Evolutionary conservation across 2,888 invertebrate genomes (phyloP).

Genomic region (Pristionchus exspectatus): DNA sequence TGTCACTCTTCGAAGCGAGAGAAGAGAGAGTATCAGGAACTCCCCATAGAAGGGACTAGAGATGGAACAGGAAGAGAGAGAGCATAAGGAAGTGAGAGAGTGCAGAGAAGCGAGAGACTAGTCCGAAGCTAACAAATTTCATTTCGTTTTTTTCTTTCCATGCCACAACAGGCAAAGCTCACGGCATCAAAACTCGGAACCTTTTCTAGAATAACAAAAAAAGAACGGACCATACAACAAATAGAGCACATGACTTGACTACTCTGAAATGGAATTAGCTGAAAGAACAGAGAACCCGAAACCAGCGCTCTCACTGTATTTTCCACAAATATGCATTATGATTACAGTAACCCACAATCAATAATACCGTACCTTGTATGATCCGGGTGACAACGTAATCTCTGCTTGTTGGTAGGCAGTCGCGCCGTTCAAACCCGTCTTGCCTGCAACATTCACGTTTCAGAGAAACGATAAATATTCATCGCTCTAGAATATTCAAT

Average conservation of each 20-base stretch:
- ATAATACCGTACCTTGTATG: constrained; percentile 52
- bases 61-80: background rate
- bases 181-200: constrained; percentile 35
- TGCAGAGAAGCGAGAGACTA: background rate
- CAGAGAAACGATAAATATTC: background rate
- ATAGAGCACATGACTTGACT: background rate
- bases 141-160: constrained; percentile 4
- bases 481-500: background rate
- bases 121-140: background rate
- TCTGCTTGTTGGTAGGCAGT: constrained; percentile 47
- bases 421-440: constrained; percentile 38
- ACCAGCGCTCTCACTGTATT: constrained; percentile 43
- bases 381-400: constrained; percentile 40
- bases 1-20: background rate
- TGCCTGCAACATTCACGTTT: background rate
- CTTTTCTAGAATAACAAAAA: constrained; percentile 25
- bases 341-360: background rate
- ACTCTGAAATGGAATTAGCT: constrained; percentile 19
- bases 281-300: background rate
- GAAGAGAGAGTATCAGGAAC: background rate
- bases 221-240: background rate
- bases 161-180: constrained; percentile 4
- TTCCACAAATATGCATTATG: background rate
- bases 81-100: background rate
- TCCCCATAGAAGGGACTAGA: background rate